phyloP scores from a whole-genome alignment of 1,140 invertebrate species.

The Oryctes rhinoceros region DNA sequence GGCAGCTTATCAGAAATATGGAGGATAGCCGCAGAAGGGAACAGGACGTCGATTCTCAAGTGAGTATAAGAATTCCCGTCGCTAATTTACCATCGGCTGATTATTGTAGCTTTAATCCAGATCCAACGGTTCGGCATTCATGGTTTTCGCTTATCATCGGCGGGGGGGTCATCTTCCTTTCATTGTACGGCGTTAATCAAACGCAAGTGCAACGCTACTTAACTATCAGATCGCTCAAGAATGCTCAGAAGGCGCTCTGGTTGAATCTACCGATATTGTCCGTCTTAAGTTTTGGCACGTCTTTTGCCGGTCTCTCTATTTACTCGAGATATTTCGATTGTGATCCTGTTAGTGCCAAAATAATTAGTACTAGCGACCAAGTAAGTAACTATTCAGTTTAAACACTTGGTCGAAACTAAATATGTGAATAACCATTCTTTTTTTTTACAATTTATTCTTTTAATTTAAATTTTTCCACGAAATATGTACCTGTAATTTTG shows the following conservation, averaged over 20 bases:
- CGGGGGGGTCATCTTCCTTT: conserved; percentile 76
- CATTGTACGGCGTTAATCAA: conserved; percentile 86
- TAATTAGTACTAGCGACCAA: conserved; percentile 66
- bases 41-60: conserved; percentile 76
- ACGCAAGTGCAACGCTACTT: conserved; percentile 86
- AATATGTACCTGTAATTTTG: conserved; percentile 43
- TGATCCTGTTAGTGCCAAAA: conserved; percentile 71
- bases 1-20: conserved; percentile 74
- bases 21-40: conserved; percentile 69
- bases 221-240: conserved; percentile 74
- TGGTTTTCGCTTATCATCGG: conserved; percentile 79
- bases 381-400: conserved; percentile 46
- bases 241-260: conserved; percentile 73
- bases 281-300: conserved; percentile 72
- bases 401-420: background rate
- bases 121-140: conserved; percentile 79
- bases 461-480: background rate
- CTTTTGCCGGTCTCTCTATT: conserved; percentile 80
- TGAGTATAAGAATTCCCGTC: conserved; percentile 58
- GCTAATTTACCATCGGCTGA: background rate
- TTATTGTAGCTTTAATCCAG: conserved; percentile 66
- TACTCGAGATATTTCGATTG: conserved; percentile 79
- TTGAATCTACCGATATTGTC: conserved; percentile 75
- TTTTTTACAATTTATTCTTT: background rate
- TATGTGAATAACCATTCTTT: no score